A percentile compares a stretch with the other conserved stretches of the same genome.
Conservation (phyloP, 2,888 invertebrate species). For the Athrips mouffetella region DNA sequence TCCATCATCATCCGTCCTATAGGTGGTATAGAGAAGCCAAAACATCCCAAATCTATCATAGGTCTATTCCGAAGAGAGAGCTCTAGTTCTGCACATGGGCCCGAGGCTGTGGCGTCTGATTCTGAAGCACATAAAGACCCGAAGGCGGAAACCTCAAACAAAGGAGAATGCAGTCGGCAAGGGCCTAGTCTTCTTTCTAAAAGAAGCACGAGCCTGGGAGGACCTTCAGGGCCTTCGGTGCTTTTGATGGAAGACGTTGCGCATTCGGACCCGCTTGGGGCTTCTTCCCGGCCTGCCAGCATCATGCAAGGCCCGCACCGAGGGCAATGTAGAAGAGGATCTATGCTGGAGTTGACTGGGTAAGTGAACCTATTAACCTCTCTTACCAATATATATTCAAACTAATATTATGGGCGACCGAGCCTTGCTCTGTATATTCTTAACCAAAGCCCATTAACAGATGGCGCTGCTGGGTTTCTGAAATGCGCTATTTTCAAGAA, state of each 20-base stretch:
- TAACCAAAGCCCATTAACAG: no score
- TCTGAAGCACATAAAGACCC: slow-evolving; percentile 73
- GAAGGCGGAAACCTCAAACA: slow-evolving; percentile 61
- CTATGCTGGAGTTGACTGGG: slow-evolving; percentile 90
- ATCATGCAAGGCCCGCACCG: slow-evolving; percentile 79
- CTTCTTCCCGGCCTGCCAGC: slow-evolving; percentile 79
- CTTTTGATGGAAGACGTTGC: slow-evolving; percentile 80
- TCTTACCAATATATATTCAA: no score
- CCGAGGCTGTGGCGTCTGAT: slow-evolving; percentile 75
- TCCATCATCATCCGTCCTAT: slow-evolving; percentile 38
- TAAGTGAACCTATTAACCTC: slow-evolving; percentile 37
- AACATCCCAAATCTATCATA: slow-evolving; percentile 91
- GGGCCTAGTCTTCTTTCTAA: slow-evolving; percentile 63
- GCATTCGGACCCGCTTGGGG: slow-evolving; percentile 80
- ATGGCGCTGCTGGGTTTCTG: no score
- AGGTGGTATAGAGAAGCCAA: slow-evolving; percentile 93
- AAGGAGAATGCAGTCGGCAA: slow-evolving; percentile 55
- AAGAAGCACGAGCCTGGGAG: slow-evolving; percentile 67
- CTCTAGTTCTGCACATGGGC: slow-evolving; percentile 82
- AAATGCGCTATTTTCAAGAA: no score
- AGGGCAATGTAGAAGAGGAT: slow-evolving; percentile 85
- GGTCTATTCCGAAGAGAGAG: slow-evolving; percentile 92
- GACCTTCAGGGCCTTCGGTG: slow-evolving; percentile 70
- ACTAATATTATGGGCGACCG: no score
- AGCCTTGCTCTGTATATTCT: no score